A percentile compares a stretch with the other conserved stretches of the same genome.
Evolutionary conservation across 2,797 vertebrate species (phyloP).

Genomic region (Pagetopsis macropterus): DNA sequence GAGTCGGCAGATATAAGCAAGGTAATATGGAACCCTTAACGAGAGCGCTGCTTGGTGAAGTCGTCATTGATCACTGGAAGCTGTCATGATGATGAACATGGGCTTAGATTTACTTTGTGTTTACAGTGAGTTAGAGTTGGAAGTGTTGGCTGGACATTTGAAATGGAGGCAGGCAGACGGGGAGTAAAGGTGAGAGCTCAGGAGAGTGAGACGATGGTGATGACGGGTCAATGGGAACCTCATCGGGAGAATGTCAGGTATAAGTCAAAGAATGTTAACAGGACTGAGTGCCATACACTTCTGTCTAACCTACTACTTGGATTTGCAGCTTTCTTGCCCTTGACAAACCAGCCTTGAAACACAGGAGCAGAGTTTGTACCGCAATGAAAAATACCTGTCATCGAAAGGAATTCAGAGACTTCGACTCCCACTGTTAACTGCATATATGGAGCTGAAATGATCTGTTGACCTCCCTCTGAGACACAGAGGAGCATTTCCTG

Average conservation of each 20-base stretch:
- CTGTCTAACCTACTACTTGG: conserved; percentile 15
- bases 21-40: neutral
- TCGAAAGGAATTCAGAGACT: conserved; percentile 16
- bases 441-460: conserved; percentile 32
- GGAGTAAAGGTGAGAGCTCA: neutral
- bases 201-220: conserved; percentile 24
- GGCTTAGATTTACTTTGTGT: neutral
- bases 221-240: conserved; percentile 39
- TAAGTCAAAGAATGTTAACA: conserved; percentile 52
- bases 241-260: conserved; percentile 38
- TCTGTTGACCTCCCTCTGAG: conserved; percentile 52
- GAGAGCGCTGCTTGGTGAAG: neutral
- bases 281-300: conserved; percentile 3
- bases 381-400: neutral
- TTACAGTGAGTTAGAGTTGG: neutral
- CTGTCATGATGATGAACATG: neutral
- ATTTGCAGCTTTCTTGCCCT: conserved; percentile 55
- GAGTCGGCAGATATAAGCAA: conserved; percentile 30
- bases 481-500: conserved; percentile 31
- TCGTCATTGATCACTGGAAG: neutral
- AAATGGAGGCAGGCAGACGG: neutral
- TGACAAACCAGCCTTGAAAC: conserved; percentile 38
- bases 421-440: conserved; percentile 18
- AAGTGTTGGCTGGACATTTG: neutral
- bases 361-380: conserved; percentile 14